A percentile compares a stretch with the other conserved stretches of the same genome.
Conservation (phyloP, 2,888 invertebrate species). For the Ectropis crepuscularia region DNA sequence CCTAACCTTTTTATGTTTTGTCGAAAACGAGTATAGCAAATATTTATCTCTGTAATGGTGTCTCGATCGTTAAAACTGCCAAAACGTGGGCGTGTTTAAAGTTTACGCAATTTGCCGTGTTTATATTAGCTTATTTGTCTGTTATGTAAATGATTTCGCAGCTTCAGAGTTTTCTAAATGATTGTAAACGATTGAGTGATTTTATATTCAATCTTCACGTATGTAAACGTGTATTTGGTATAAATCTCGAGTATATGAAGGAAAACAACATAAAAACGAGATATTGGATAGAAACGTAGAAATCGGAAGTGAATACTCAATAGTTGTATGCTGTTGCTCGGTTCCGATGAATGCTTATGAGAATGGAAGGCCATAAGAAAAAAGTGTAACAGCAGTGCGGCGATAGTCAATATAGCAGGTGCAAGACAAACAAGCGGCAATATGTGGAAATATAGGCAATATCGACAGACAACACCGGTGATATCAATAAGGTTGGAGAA, state of each 20-base stretch:
- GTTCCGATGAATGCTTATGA: slow-evolving; percentile 59
- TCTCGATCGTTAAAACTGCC: slow-evolving; percentile 33
- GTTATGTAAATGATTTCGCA: slow-evolving; percentile 63
- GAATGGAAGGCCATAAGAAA: slow-evolving; percentile 62
- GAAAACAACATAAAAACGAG: slow-evolving; percentile 53
- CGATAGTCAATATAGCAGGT: slow-evolving; percentile 64
- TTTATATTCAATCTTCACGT: slow-evolving; percentile 44
- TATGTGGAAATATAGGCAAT: slow-evolving; percentile 60
- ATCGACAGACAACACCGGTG: slow-evolving; percentile 59
- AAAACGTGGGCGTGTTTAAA: slow-evolving; percentile 57
- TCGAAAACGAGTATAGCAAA: slow-evolving; percentile 26
- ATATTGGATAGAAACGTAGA: slow-evolving; percentile 54
- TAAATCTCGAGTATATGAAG: slow-evolving; percentile 55
- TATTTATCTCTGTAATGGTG: slow-evolving; percentile 32
- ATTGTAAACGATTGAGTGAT: slow-evolving; percentile 16
- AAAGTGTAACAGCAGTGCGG: slow-evolving; percentile 57
- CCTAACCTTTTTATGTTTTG: slow-evolving; percentile 34
- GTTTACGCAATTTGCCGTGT: slow-evolving; percentile 70
- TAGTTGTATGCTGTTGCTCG: slow-evolving; percentile 57
- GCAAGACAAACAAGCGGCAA: slow-evolving; percentile 74
- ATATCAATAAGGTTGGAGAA: slow-evolving; percentile 64
- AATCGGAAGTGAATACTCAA: slow-evolving; percentile 53
- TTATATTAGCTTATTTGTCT: slow-evolving; percentile 63
- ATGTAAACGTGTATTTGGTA: slow-evolving; percentile 42
- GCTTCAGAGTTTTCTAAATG: slow-evolving; percentile 11